Base-by-base conservation (phyloP, 2,888 invertebrate genomes). In the Seira ritae region DNA sequence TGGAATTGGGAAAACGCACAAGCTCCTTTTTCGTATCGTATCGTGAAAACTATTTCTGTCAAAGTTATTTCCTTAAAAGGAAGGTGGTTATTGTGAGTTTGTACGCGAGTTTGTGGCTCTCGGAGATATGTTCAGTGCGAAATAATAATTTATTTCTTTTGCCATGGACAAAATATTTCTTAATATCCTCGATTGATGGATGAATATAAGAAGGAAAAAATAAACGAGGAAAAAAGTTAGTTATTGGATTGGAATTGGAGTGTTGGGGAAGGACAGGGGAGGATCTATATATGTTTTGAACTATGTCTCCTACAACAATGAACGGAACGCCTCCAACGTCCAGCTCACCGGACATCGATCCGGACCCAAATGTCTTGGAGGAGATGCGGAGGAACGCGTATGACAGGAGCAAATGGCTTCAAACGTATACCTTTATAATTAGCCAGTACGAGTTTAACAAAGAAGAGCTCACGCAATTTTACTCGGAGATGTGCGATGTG, bases 361-460 rank as follows among this genome's bases (percentile, higher is more conserved):
- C 77, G 10, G 86, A 86, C 67, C 84, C 86, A 12, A 80, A 66
- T 62, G 84, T 84, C 12, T 19, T 86, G 55, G 86, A 86, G 20
- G 75, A 80, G 42, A 86, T 86, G 84, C 70, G 86, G 23, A 55
- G 84, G 15, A 84, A 70, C 62, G 84, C 86, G 0, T 86, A 84
- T 15, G 84, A 86, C 42, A 22, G 82, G 4, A 82, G 82, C 42
- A 86, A 84, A 80, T 86, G 86, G 86, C 72, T 86, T 0, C 82
- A 84, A 19, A 86, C 86, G 15, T 81, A 71, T 42, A 86, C 86
- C 8, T 65, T 23, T 50, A 68, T 68, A 37, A 84, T 86, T 67
- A 82, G 79, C 46, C 84, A 86, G 74, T 86, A 86, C 62, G 86
- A 86, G 50, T 86, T 82, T 23, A 80, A 74, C 19, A 81, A 80